Evolutionary conservation across 2,888 invertebrate genomes (phyloP).

Genomic region (Ectemnius lituratus): DNA sequence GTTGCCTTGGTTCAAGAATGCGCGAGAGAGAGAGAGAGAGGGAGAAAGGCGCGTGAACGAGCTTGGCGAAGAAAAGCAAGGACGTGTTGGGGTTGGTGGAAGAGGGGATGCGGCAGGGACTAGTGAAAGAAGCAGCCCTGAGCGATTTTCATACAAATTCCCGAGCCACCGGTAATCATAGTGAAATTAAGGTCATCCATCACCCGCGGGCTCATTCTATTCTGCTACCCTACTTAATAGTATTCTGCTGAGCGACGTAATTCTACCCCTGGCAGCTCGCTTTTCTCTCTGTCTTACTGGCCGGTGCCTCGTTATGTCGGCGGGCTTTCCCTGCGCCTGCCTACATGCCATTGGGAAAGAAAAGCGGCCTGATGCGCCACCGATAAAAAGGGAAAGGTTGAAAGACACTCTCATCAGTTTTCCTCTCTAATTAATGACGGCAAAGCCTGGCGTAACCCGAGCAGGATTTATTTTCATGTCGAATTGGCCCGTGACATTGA

Average conservation of each 20-base stretch:
- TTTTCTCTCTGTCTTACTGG: constrained; percentile 16
- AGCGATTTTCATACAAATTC: constrained; percentile 72
- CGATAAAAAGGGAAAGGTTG: neutral
- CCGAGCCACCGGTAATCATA: constrained; percentile 68
- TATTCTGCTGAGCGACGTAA: constrained; percentile 69
- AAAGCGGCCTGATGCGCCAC: too few relatives aligned
- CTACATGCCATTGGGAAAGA: too few relatives aligned
- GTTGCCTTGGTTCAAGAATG: constrained; percentile 36
- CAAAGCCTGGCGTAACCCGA: too few relatives aligned
- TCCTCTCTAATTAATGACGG: too few relatives aligned
- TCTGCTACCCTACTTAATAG: constrained; percentile 66
- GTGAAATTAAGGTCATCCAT: constrained; percentile 73
- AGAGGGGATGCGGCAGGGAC: constrained; percentile 32
- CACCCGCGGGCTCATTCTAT: constrained; percentile 62
- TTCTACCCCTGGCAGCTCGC: constrained; percentile 58
- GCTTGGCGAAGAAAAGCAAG: neutral
- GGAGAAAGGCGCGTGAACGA: constrained; percentile 16
- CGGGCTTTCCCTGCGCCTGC: too few relatives aligned
- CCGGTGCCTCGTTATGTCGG: neutral
- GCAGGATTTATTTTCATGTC: too few relatives aligned
- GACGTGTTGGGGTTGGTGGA: neutral
- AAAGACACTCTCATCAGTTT: neutral
- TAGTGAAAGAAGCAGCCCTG: constrained; percentile 59
- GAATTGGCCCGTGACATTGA: too few relatives aligned
- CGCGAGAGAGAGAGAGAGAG: constrained; percentile 12